A percentile compares a stretch with the other conserved stretches of the same genome.
phyloP scores from a whole-genome alignment of 2,888 invertebrate genomes.

The Onthophagus sagittarius region DNA sequence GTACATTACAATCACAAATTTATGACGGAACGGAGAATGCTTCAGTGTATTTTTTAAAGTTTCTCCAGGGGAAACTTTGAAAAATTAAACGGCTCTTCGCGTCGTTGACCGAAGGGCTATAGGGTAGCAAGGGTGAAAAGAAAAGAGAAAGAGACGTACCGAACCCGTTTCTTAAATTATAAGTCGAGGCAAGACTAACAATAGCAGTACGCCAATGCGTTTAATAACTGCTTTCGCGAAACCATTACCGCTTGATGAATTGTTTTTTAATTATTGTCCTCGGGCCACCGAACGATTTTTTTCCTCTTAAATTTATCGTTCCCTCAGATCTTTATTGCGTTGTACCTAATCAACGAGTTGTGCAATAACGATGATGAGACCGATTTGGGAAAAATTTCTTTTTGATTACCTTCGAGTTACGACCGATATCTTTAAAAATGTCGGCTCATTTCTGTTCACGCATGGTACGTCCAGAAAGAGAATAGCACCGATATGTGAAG shows the following conservation, averaged over 20 bases:
- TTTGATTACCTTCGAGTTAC: background rate
- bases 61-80: constrained; percentile 13
- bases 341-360: background rate
- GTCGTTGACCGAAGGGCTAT: background rate
- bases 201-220: background rate
- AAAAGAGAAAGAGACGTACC: background rate
- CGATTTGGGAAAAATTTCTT: background rate
- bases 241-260: background rate
- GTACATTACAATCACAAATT: constrained; percentile 19
- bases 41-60: background rate
- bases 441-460: background rate
- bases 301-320: background rate
- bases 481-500: background rate
- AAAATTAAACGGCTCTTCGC: constrained; percentile 17
- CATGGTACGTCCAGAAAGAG: background rate
- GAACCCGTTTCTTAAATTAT: background rate
- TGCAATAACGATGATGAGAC: background rate
- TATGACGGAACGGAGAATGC: background rate
- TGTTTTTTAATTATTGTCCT: background rate
- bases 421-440: background rate
- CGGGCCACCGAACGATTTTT: background rate
- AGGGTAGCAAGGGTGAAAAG: background rate
- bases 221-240: background rate
- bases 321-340: background rate
- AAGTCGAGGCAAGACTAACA: background rate